Percentiles rank a stretch among this genome's conserved stretches.
Conservation (phyloP, 2,113 vertebrate genomes). For the Helogale parvula region DNA sequence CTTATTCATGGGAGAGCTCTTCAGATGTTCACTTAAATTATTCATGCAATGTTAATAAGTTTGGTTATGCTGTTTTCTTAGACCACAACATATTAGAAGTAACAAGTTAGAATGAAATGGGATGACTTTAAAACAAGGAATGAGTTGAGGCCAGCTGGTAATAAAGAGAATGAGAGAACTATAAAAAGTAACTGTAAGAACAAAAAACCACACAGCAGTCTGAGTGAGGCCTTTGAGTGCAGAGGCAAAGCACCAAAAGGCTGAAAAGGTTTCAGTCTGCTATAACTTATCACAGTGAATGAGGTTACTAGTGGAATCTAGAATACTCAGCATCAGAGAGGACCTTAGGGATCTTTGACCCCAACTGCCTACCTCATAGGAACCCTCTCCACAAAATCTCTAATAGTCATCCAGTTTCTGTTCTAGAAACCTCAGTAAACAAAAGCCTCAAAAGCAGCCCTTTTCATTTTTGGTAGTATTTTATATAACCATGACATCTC, state of each 20-base stretch:
- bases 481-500: not conserved
- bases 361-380: not conserved
- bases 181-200: not conserved
- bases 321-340: not conserved
- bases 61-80: conserved; percentile 7
- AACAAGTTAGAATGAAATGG: not conserved
- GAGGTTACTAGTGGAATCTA: not conserved
- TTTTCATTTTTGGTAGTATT: not conserved
- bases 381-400: not conserved
- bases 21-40: not conserved
- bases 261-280: not conserved
- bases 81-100: not conserved
- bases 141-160: not conserved
- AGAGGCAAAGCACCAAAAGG: not conserved
- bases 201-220: not conserved
- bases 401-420: not conserved
- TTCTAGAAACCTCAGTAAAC: not conserved
- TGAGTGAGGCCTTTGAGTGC: not conserved
- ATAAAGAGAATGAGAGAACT: not conserved
- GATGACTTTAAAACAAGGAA: not conserved
- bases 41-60: not conserved
- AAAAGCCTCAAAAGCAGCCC: not conserved
- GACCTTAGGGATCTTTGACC: not conserved
- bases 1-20: not conserved
- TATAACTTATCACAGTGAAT: not conserved